Conservation (phyloP, 2,888 invertebrate species). For the Actias luna region DNA sequence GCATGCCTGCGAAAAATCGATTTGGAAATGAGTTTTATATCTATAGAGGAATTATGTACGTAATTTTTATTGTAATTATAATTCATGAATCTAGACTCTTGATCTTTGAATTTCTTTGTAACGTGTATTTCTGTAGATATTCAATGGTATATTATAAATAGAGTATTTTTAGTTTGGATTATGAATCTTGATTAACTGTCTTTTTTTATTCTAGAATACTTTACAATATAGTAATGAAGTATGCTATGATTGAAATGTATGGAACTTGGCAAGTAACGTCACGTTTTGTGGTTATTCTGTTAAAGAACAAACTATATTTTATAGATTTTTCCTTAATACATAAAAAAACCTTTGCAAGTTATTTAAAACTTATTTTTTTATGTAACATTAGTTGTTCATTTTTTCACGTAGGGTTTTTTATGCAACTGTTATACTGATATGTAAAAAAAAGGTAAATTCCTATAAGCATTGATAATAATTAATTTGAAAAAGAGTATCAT, state of each 20-base stretch:
- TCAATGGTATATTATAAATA: too few species aligned
- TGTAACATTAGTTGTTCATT: not conserved
- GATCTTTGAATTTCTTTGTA: too few species aligned
- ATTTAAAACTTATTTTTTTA: not conserved
- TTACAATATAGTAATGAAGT: not conserved
- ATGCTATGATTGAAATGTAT: not conserved
- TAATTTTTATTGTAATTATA: too few species aligned
- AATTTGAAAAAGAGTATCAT: not conserved
- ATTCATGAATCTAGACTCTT: too few species aligned
- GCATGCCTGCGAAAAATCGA: slow-evolving; percentile 3
- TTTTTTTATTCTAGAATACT: not conserved
- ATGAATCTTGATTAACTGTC: too few species aligned
- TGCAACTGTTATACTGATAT: not conserved
- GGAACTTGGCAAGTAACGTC: not conserved
- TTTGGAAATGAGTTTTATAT: not conserved
- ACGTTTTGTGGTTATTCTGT: not conserved
- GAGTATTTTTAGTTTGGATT: too few species aligned
- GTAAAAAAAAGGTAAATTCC: not conserved
- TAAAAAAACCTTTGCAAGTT: not conserved
- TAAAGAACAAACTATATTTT: not conserved
- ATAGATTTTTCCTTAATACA: not conserved
- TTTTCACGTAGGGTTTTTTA: not conserved
- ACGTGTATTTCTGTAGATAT: too few species aligned
- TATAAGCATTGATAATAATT: not conserved
- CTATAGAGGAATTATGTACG: not conserved